Evolutionary conservation across 2,888 invertebrate genomes (phyloP), one percentile per base, ranked within the genome.

Genomic region (Chalcosyrphus nemorum): DNA sequence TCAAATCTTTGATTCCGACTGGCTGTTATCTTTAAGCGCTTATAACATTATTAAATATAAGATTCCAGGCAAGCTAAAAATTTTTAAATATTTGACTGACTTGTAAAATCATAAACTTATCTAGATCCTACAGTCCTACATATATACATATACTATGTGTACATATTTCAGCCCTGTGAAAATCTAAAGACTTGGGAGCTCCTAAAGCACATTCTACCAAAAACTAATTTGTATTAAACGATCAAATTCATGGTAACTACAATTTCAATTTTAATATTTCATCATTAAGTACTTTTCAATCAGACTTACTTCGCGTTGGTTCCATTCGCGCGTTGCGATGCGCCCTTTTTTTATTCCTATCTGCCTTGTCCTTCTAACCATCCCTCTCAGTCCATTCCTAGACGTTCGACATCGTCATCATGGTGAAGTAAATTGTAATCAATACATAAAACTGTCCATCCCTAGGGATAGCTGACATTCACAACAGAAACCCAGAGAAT

Each of bases 281-380:
- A 27, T 32, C 45, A 56, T 65, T 65, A 66, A 75, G 57, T 29
- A 57, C 47, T 45, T 61, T 61, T 21, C 74, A 61, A 80, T 80
- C 78, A 74, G 52, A 72, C 74, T 68, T 45, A 27, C 52, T 35
- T 74, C 66, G 45, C 35, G 54, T 45, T 43, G n/a, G n/a, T n/a
- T n/a, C n/a, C n/a, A n/a, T n/a, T n/a, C n/a, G n/a, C 43, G 32
- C 61, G 32, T 43, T 41, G 27, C 52, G 54, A 56, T 1, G 32
- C 32, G 27, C 43, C 43, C 63, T 74, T 74, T 32, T 74, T 32
- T 54, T 63, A 63, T 43, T 35, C 41, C 56, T 41, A 76, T 76
- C 57, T 59, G n/a, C n/a, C n/a, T n/a, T n/a, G n/a, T n/a, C n/a
- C n/a, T n/a, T n/a, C n/a, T n/a, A n/a, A 13, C 21, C 11, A 2